phyloP scores from a whole-genome alignment of 2,888 invertebrate species.

The Hetaerina titia region DNA sequence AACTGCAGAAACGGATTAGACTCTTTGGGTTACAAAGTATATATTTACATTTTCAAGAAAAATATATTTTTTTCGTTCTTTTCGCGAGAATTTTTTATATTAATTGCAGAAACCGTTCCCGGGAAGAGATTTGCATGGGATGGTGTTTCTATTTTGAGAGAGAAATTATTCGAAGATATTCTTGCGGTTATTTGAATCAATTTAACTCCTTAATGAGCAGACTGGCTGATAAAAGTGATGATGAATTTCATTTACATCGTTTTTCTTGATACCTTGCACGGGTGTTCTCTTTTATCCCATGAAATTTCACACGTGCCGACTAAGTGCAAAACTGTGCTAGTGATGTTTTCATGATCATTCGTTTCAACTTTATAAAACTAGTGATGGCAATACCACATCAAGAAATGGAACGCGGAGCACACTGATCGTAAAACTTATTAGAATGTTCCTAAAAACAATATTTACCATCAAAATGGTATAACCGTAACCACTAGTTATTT shows the following conservation, averaged over 20 bases:
- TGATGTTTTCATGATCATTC: background rate
- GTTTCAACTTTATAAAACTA: too few relatives aligned
- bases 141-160: slow-evolving; percentile 2
- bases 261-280: background rate
- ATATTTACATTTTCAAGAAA: background rate
- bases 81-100: background rate
- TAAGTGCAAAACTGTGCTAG: background rate
- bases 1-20: background rate
- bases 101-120: background rate
- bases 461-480: too few relatives aligned
- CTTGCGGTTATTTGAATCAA: background rate
- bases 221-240: background rate
- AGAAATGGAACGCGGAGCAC: too few relatives aligned
- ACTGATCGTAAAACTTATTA: too few relatives aligned
- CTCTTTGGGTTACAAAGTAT: background rate
- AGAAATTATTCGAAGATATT: background rate
- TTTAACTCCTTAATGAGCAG: slow-evolving; percentile 25
- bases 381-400: too few relatives aligned
- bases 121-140: slow-evolving; percentile 15
- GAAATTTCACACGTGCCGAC: background rate
- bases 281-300: background rate
- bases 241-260: background rate
- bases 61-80: background rate
- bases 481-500: too few relatives aligned
- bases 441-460: too few relatives aligned